Evolutionary conservation across 2,113 vertebrate species (phyloP).

Genomic region (Cochlearius cochlearius): DNA sequence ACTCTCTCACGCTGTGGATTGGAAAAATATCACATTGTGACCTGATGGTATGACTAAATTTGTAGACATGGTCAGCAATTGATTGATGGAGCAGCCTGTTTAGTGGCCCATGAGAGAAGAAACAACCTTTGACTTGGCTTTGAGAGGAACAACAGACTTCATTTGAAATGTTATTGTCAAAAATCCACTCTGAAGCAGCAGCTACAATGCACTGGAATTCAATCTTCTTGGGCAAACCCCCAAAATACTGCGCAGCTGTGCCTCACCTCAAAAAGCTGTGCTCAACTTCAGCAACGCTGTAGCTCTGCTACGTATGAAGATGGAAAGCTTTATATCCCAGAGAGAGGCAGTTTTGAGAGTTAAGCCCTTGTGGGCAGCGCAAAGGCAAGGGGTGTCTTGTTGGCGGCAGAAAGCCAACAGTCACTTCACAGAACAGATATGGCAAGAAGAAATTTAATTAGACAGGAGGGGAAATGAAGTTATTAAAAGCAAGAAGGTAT

Average conservation of each 20-base stretch:
- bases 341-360: not conserved
- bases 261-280: not conserved
- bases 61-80: not conserved
- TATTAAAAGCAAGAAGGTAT: not conserved
- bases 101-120: not conserved
- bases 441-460: not conserved
- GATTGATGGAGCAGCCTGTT: not conserved
- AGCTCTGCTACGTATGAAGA: not conserved
- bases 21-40: not conserved
- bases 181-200: not conserved
- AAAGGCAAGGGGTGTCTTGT: not conserved
- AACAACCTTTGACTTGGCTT: not conserved
- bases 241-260: accelerated
- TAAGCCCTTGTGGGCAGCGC: not conserved
- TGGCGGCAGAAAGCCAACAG: not conserved
- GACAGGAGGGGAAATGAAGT: not conserved
- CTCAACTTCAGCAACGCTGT: not conserved
- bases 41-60: not conserved
- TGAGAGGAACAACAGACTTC: not conserved
- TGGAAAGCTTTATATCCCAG: accelerated
- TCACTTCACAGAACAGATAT: not conserved
- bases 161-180: not conserved
- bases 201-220: not conserved
- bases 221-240: not conserved
- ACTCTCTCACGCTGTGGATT: not conserved